Conservation (phyloP, 2,113 vertebrate genomes). For the Scolopax mira region DNA sequence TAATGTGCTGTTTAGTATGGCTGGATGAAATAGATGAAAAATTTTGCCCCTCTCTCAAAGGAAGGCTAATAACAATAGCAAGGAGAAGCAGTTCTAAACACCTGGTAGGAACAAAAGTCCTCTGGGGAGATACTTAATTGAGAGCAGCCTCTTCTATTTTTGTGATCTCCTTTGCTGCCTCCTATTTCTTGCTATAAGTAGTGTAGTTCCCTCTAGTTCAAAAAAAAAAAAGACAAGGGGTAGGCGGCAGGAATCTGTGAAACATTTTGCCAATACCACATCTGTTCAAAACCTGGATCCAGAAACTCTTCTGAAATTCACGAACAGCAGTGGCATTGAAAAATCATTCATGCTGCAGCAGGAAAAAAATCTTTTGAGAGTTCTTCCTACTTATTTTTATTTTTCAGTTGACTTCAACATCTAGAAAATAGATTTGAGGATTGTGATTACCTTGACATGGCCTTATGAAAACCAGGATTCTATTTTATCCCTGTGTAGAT, state of each 20-base stretch:
- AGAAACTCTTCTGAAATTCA: constrained; percentile 3
- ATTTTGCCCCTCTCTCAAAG: not conserved
- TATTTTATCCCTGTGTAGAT: not conserved
- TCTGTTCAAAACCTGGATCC: constrained; percentile 37
- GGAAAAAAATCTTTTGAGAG: not conserved
- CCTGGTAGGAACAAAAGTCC: constrained; percentile 49
- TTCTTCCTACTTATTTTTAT: not conserved
- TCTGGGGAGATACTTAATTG: constrained; percentile 20
- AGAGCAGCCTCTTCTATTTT: constrained; percentile 37
- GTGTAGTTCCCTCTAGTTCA: not conserved
- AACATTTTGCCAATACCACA: constrained; percentile 18
- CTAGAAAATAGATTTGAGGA: not conserved
- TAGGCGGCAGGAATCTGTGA: not conserved
- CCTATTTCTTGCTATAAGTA: constrained; percentile 28
- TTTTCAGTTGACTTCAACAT: not conserved
- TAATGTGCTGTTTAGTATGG: not conserved
- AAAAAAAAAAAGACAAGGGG: not conserved
- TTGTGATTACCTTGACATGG: not conserved
- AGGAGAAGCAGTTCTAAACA: constrained; percentile 23
- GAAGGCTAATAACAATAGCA: not conserved
- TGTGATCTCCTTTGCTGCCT: constrained; percentile 17
- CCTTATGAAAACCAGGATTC: not conserved
- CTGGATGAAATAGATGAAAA: not conserved
- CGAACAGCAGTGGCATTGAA: not conserved
- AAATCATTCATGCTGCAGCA: not conserved